phyloP scores from a whole-genome alignment of 2,888 invertebrate species.

The Apamea epomidion region DNA sequence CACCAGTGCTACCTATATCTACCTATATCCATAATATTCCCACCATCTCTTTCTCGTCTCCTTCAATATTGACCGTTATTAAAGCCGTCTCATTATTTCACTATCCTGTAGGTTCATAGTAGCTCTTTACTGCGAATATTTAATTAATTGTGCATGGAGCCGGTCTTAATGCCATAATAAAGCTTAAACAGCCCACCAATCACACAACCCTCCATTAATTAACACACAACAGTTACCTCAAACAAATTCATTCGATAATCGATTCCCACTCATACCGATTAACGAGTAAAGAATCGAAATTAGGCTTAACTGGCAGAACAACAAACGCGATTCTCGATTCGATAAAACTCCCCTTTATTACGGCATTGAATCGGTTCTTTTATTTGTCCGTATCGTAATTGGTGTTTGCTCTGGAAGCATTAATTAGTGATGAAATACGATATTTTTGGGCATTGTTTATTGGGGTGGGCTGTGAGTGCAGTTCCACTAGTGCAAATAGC shows the following conservation, averaged over 20 bases:
- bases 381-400: slow-evolving; percentile 82
- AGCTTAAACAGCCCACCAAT: slow-evolving; percentile 37
- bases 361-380: slow-evolving; percentile 81
- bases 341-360: slow-evolving; percentile 78
- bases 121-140: neutral
- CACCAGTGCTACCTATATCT: neutral
- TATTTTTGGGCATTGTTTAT: slow-evolving; percentile 80
- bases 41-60: neutral
- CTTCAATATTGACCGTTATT: neutral
- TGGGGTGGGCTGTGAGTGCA: slow-evolving; percentile 59
- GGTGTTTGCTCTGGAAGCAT: slow-evolving; percentile 83
- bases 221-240: slow-evolving; percentile 45
- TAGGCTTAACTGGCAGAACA: slow-evolving; percentile 83
- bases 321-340: slow-evolving; percentile 73
- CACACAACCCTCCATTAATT: slow-evolving; percentile 43
- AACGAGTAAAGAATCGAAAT: slow-evolving; percentile 81
- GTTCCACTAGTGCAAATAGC: slow-evolving; percentile 26
- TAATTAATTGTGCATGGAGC: slow-evolving; percentile 12
- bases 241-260: slow-evolving; percentile 61
- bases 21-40: neutral
- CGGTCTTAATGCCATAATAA: slow-evolving; percentile 18
- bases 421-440: slow-evolving; percentile 87
- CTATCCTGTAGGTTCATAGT: neutral
- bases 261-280: slow-evolving; percentile 66
- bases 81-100: neutral